A percentile compares a stretch with the other conserved stretches of the same genome.
These are phyloP conservation scores for Platypus cylindrus DNA, from an alignment of 2,888 invertebrate species.

Conservation along the genomic window DNA sequence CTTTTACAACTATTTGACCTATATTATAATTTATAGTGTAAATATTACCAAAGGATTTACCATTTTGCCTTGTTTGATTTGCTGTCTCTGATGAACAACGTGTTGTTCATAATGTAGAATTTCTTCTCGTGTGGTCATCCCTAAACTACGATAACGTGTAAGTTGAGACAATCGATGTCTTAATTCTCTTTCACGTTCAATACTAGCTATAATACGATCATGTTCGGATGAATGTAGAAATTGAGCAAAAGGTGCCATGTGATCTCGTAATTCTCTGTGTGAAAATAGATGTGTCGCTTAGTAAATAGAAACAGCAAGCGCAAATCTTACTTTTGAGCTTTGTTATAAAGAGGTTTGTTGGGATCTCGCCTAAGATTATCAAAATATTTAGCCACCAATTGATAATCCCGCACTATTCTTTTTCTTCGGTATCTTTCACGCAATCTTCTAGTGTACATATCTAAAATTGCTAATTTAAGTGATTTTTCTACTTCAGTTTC, in stretches of 20 bases:
- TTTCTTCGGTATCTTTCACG: conserved; percentile 81
- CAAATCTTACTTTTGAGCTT: conserved; percentile 61
- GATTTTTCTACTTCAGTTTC: conserved; percentile 74
- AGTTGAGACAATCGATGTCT: conserved; percentile 72
- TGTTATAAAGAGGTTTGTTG: conserved; percentile 42
- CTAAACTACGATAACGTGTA: conserved; percentile 72
- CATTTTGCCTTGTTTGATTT: conserved; percentile 53
- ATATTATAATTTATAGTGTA: too few relatives aligned
- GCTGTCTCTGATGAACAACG: conserved; percentile 41
- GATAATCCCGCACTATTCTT: conserved; percentile 80
- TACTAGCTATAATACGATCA: conserved; percentile 60
- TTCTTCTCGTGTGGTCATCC: conserved; percentile 71
- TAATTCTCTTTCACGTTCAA: conserved; percentile 75
- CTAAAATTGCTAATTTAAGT: conserved; percentile 81
- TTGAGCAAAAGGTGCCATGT: conserved; percentile 74
- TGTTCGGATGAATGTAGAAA: conserved; percentile 81
- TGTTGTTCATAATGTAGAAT: conserved; percentile 77
- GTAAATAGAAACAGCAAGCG: conserved; percentile 4
- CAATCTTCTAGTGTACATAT: conserved; percentile 75
- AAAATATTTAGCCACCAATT: conserved; percentile 78
- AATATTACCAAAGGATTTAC: too few relatives aligned
- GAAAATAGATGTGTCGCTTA: conserved; percentile 2
- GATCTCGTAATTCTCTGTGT: conserved; percentile 64
- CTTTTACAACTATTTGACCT: too few relatives aligned
- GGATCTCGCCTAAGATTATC: conserved; percentile 38